These are phyloP conservation scores for Archilochus colubris DNA, from an alignment of 2,113 vertebrate genomes.

Conservation along the genomic window DNA sequence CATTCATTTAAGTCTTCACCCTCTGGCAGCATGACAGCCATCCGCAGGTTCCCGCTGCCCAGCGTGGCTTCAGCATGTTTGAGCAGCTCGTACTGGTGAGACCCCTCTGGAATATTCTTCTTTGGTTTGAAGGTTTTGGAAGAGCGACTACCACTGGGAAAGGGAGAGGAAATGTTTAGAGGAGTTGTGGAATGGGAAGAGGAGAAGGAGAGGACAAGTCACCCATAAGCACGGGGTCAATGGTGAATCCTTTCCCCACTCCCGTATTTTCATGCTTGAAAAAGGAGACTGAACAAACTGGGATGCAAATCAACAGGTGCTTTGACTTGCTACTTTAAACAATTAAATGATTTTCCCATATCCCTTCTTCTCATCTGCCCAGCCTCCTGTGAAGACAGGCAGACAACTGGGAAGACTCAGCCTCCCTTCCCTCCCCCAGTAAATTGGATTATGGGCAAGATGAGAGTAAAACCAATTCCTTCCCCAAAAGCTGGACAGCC, in stretches of 20 bases:
- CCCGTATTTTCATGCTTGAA: rapidly evolving
- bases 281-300: background rate
- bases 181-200: background rate
- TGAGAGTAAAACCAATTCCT: background rate
- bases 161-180: background rate
- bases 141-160: slow-evolving; percentile 83
- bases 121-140: slow-evolving; percentile 91
- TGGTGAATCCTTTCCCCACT: rapidly evolving
- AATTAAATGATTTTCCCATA: background rate
- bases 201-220: background rate
- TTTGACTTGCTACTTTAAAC: background rate
- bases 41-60: slow-evolving; percentile 86
- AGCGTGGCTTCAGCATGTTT: slow-evolving; percentile 88
- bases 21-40: slow-evolving; percentile 88
- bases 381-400: background rate
- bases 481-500: background rate
- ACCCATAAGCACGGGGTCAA: rapidly evolving
- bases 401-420: background rate
- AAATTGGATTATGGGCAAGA: rapidly evolving
- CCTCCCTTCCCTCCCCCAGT: background rate
- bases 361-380: background rate
- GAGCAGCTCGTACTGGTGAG: slow-evolving; percentile 87
- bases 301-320: background rate
- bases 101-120: slow-evolving; percentile 89
- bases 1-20: slow-evolving; percentile 88